phyloP scores from a whole-genome alignment of 1,140 invertebrate genomes.

The Nasonia giraulti region DNA sequence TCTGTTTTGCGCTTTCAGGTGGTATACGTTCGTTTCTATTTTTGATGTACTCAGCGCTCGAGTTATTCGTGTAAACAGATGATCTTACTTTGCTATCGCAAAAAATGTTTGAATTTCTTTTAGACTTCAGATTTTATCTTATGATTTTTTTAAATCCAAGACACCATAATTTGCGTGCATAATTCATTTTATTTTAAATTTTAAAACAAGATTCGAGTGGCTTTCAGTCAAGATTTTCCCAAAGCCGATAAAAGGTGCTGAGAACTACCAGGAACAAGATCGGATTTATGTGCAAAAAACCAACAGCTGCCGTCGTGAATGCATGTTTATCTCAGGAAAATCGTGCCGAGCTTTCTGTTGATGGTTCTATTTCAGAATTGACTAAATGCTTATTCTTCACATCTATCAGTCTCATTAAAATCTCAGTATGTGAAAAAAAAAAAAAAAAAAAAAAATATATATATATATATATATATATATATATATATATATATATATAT shows the following conservation, averaged over 20 bases:
- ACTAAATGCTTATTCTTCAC: background rate
- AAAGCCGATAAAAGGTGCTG: background rate
- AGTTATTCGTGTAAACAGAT: no score
- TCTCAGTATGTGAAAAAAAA: no score
- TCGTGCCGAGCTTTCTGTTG: background rate
- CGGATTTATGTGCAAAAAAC: background rate
- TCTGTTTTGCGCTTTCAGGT: constrained; percentile 9
- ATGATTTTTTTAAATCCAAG: no score
- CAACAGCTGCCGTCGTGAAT: background rate
- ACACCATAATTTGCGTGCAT: background rate
- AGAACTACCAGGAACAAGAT: constrained; percentile 13
- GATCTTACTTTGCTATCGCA: no score
- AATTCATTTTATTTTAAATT: background rate
- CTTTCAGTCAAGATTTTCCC: constrained; percentile 12
- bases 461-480: no score
- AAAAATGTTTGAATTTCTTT: no score
- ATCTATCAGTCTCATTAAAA: background rate
- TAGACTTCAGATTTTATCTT: no score
- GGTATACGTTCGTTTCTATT: background rate
- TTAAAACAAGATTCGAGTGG: background rate
- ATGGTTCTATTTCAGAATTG: background rate
- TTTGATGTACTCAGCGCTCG: background rate
- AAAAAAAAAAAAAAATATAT: no score
- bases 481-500: no score
- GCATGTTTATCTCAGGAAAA: background rate